Evolutionary conservation across 1,140 invertebrate species (phyloP).

Genomic region (Wasmannia auropunctata): DNA sequence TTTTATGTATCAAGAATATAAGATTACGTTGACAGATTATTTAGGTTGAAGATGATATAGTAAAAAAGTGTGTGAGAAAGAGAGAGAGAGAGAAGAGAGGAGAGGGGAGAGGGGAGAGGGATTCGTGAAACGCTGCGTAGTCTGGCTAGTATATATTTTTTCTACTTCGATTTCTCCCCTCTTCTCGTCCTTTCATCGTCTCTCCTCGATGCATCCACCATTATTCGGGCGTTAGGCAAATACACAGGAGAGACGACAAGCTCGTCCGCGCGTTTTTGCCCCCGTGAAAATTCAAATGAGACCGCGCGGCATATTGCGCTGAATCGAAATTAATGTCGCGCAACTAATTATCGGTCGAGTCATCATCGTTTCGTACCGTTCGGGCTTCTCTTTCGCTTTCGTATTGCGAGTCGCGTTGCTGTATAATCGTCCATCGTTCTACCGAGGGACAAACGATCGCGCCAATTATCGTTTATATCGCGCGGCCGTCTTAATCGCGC

Average conservation of each 20-base stretch:
- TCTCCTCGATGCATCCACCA: slow-evolving; percentile 72
- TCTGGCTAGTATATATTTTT: slow-evolving; percentile 35
- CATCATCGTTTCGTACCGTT: slow-evolving; percentile 63
- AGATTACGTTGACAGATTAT: neutral
- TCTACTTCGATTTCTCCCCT: slow-evolving; percentile 53
- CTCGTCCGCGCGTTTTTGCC: slow-evolving; percentile 80
- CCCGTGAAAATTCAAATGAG: slow-evolving; percentile 84
- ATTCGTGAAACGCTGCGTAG: slow-evolving; percentile 36
- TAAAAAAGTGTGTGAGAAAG: neutral
- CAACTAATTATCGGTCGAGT: slow-evolving; percentile 82
- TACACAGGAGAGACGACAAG: slow-evolving; percentile 79
- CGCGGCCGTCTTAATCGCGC: slow-evolving; percentile 8
- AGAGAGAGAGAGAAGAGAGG: neutral
- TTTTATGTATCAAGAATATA: neutral
- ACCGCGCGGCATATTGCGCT: slow-evolving; percentile 83
- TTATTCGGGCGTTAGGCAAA: slow-evolving; percentile 85
- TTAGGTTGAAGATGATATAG: neutral
- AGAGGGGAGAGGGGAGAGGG: too few species aligned
- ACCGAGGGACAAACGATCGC: slow-evolving; percentile 12
- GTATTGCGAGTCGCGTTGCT: neutral
- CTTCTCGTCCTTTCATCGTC: slow-evolving; percentile 54
- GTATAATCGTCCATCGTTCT: slow-evolving; percentile 22
- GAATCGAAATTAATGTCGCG: slow-evolving; percentile 84
- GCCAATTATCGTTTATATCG: slow-evolving; percentile 24
- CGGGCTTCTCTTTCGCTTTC: slow-evolving; percentile 1